Conservation (phyloP, 2,888 invertebrate species). For the Seira ritae region DNA sequence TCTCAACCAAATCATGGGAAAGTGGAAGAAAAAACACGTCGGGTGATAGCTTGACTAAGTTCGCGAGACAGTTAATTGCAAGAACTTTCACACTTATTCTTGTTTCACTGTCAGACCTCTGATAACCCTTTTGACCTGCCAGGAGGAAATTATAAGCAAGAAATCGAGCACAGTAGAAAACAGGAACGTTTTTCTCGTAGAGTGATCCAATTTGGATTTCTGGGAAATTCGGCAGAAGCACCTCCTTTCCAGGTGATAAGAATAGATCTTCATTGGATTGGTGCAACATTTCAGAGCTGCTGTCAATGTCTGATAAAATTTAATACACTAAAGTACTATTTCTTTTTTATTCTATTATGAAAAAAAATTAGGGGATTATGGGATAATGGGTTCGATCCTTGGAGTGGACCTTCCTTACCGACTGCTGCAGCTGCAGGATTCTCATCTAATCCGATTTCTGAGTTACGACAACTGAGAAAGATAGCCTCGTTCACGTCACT, state of each 20-base stretch:
- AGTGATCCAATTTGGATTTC: slow-evolving; percentile 83
- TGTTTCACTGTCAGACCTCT: slow-evolving; percentile 85
- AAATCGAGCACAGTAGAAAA: slow-evolving; percentile 85
- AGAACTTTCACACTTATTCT: slow-evolving; percentile 94
- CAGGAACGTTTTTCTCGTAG: slow-evolving; percentile 81
- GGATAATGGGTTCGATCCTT: too few relatives aligned
- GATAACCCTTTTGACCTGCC: slow-evolving; percentile 78
- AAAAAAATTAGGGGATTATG: too few relatives aligned
- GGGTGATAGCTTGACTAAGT: slow-evolving; percentile 85
- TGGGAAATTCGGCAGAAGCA: slow-evolving; percentile 75
- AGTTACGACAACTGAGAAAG: slow-evolving; percentile 63
- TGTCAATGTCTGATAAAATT: slow-evolving; percentile 67
- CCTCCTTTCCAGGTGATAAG: slow-evolving; percentile 15
- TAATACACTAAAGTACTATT: too few relatives aligned
- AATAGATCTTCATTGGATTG: slow-evolving; percentile 75
- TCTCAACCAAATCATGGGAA: slow-evolving; percentile 74
- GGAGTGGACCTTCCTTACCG: too few relatives aligned
- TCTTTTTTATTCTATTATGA: too few relatives aligned
- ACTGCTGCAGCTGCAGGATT: slow-evolving; percentile 20
- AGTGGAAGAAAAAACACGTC: slow-evolving; percentile 81
- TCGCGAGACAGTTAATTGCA: slow-evolving; percentile 87
- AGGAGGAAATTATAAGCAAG: slow-evolving; percentile 85
- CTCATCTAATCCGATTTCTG: slow-evolving; percentile 55
- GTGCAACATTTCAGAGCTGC: slow-evolving; percentile 74
- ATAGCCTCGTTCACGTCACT: slow-evolving; percentile 56